Percentiles rank a stretch among this genome's conserved stretches.
Conservation (phyloP, 2,888 invertebrate genomes). For the Ptychoptera albimana region DNA sequence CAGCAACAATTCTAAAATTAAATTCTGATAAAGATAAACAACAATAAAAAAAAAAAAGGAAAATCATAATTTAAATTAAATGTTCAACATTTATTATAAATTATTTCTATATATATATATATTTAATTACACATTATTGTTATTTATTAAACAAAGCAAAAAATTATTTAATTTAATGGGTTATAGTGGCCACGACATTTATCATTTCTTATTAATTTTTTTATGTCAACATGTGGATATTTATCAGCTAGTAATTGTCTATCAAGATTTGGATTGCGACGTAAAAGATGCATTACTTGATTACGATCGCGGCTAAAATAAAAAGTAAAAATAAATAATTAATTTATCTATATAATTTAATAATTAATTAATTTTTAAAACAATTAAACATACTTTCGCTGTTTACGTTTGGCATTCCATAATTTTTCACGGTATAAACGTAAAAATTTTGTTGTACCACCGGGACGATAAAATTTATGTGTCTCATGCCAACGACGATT, state of each 20-base stretch:
- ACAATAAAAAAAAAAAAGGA: too few relatives aligned
- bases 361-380: not conserved
- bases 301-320: slow-evolving; percentile 40
- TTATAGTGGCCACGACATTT: slow-evolving; percentile 46
- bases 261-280: slow-evolving; percentile 62
- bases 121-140: too few relatives aligned
- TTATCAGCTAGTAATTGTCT: slow-evolving; percentile 48
- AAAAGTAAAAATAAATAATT: slow-evolving; percentile 9
- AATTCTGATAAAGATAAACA: too few relatives aligned
- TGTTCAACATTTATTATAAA: too few relatives aligned
- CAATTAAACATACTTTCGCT: slow-evolving; percentile 32
- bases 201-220: slow-evolving; percentile 39
- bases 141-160: too few relatives aligned
- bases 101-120: too few relatives aligned
- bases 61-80: too few relatives aligned
- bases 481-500: slow-evolving; percentile 46
- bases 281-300: slow-evolving; percentile 51
- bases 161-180: slow-evolving; percentile 25
- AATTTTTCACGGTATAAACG: slow-evolving; percentile 48
- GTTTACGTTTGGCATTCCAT: slow-evolving; percentile 37
- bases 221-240: slow-evolving; percentile 62
- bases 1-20: too few relatives aligned
- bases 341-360: not conserved
- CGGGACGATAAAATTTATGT: slow-evolving; percentile 36
- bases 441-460: slow-evolving; percentile 43